Base-by-base conservation (phyloP, 92 coral and sea anemone genomes). In the Chrysogorgia sp. region DNA sequence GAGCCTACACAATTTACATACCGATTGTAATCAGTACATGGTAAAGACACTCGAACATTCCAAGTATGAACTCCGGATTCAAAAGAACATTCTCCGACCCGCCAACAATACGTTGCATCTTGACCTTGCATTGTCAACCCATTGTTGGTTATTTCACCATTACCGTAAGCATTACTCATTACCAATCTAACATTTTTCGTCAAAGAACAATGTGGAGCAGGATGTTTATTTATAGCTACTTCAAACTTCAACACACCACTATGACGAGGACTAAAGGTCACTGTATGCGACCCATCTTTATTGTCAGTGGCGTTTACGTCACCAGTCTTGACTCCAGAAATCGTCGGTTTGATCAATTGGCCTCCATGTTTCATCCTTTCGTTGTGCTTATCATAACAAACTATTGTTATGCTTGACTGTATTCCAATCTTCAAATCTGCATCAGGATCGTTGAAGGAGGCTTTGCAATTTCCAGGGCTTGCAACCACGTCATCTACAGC, bases 401-500 rank as follows among this genome's bases (percentile, higher is more conserved):
- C 25, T 34, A 66, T 41, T 35, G 24, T 24, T 8, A 66, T 40
- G 0, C 20, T 29, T n/a, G 74, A 66, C 25, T 25, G 34, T 32
- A 34, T 22, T 0, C 74, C 74, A 2, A 66, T 52, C 8, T 66
- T 34, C 7, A 66, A 31, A 14, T 12, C 1, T 1, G 29, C 33
- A 34, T 40, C 74, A 35, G 74, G 2, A 10, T 66, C 55, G 3
- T 66, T 17, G 10, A 66, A 66, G 32, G 30, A 66, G 21, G 34
- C 55, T 32, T 9, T 3, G 56, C 50, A 66, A 8, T 40, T 21
- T 66, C 10, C 53, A 34, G 55, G 74, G 24, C 56, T 19, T 34
- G 55, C 33, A 3, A 66, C 74, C 34, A 31, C 56, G 25, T 35
- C 74, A 34, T 40, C 74, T 34, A 66, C 74, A 20, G 24, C 50